phyloP scores from a whole-genome alignment of 2,888 invertebrate genomes.

The Drosophila atripex region DNA sequence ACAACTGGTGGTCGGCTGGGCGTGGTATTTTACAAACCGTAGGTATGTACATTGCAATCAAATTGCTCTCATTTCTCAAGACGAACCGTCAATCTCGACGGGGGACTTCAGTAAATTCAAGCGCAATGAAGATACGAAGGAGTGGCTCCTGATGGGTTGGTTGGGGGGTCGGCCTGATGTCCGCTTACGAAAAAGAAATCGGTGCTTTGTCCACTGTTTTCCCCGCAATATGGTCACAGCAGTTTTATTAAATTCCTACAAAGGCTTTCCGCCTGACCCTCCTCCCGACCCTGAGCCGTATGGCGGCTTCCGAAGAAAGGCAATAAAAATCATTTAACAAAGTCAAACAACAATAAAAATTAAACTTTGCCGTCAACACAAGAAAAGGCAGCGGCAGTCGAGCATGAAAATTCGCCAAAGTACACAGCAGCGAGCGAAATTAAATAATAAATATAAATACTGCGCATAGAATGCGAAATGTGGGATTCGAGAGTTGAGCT shows the following conservation, averaged over 20 bases:
- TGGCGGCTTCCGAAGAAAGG: conserved; percentile 50
- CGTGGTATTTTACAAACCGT: conserved; percentile 40
- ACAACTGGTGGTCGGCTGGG: conserved; percentile 30
- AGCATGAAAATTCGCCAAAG: conserved; percentile 69
- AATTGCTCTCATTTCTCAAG: conserved; percentile 63
- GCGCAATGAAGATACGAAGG: conserved; percentile 21
- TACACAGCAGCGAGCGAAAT: conserved; percentile 67
- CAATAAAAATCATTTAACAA: conserved; percentile 80
- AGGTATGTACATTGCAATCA: conserved; percentile 44
- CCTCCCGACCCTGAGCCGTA: conserved; percentile 1
- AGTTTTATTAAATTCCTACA: conserved; percentile 76
- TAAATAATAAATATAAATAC: conserved; percentile 78
- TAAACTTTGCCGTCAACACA: conserved; percentile 78
- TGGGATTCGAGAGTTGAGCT: conserved; percentile 26
- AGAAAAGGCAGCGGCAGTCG: conserved; percentile 45
- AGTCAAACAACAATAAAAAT: conserved; percentile 80
- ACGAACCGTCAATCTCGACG: conserved; percentile 28
- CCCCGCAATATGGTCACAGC: conserved; percentile 71
- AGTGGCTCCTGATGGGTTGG: too few species aligned
- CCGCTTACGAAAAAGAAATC: conserved; percentile 41
- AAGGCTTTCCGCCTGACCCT: conserved; percentile 55
- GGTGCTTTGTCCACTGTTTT: conserved; percentile 74
- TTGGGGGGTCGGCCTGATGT: not conserved
- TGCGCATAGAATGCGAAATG: conserved; percentile 60
- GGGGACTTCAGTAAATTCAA: conserved; percentile 46